These are phyloP conservation scores for Callionymus lyra DNA, from an alignment of 2,113 vertebrate species.

Conservation along the genomic window DNA sequence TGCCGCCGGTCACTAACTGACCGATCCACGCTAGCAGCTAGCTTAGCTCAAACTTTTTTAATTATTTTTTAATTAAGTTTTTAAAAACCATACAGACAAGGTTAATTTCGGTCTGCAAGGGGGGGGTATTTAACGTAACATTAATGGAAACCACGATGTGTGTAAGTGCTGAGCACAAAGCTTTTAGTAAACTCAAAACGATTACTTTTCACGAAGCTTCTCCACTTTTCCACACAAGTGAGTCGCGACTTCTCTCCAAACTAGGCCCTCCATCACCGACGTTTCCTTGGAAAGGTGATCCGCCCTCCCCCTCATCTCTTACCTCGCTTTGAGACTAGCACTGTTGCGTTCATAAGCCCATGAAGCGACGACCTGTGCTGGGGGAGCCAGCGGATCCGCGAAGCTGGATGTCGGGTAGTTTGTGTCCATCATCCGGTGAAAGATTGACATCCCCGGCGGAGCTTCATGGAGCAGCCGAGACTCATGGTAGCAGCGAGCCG, in stretches of 20 bases:
- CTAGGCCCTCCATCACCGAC: constrained; percentile 64
- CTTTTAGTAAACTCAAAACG: too few species aligned
- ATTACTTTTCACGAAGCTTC: too few species aligned
- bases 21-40: too few species aligned
- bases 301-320: constrained; percentile 61
- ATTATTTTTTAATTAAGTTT: too few species aligned
- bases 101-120: too few species aligned
- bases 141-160: too few species aligned
- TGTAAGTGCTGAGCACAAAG: too few species aligned
- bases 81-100: too few species aligned
- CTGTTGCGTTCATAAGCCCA: constrained; percentile 86
- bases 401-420: constrained; percentile 85
- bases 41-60: too few species aligned
- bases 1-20: too few species aligned
- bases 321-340: constrained; percentile 78
- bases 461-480: constrained; percentile 58
- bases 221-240: not conserved
- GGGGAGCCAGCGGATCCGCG: constrained; percentile 73
- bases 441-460: constrained; percentile 57
- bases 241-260: not conserved
- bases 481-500: constrained; percentile 58
- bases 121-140: too few species aligned
- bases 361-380: constrained; percentile 72
- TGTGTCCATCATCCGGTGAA: constrained; percentile 86
- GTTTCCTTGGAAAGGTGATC: constrained; percentile 65